These are phyloP conservation scores for Standfussiana lucernea DNA, from an alignment of 2,888 invertebrate species.

Conservation along the genomic window DNA sequence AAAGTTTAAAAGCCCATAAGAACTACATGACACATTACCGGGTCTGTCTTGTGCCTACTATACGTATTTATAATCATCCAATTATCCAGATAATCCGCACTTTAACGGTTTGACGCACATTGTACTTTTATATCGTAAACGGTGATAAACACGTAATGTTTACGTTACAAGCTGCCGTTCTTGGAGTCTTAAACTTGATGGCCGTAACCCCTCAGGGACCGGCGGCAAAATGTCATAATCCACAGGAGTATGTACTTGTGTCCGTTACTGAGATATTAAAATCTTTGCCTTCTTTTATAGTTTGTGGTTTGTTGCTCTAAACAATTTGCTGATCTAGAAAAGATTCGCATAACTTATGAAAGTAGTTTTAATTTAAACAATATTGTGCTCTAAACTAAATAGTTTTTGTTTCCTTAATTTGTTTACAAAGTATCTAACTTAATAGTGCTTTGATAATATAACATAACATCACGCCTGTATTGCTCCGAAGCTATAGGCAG, in stretches of 20 bases:
- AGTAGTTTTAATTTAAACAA: constrained; percentile 22
- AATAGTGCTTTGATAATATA: not conserved
- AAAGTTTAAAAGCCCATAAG: not conserved
- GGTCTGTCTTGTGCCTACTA: not conserved
- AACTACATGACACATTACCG: not conserved
- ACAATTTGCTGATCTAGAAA: not conserved
- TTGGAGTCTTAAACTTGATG: constrained; percentile 38
- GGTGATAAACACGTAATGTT: constrained; percentile 21
- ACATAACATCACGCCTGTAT: not conserved
- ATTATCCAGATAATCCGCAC: constrained; percentile 35
- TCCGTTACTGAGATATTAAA: constrained; percentile 29
- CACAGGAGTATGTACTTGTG: constrained; percentile 13
- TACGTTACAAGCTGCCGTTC: constrained; percentile 28
- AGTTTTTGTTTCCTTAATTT: not conserved
- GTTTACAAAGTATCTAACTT: not conserved
- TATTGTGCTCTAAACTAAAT: not conserved
- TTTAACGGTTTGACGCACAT: constrained; percentile 25
- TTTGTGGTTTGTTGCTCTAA: constrained; percentile 25
- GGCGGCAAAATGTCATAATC: constrained; percentile 51
- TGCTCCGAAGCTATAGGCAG: not conserved
- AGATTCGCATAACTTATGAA: constrained; percentile 8
- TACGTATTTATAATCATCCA: constrained; percentile 20
- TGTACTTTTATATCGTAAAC: constrained; percentile 19
- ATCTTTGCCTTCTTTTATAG: constrained; percentile 25
- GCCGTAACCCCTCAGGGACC: constrained; percentile 29